Base-by-base conservation (phyloP, 2,797 vertebrate species). In the Thalassophryne amazonica region DNA sequence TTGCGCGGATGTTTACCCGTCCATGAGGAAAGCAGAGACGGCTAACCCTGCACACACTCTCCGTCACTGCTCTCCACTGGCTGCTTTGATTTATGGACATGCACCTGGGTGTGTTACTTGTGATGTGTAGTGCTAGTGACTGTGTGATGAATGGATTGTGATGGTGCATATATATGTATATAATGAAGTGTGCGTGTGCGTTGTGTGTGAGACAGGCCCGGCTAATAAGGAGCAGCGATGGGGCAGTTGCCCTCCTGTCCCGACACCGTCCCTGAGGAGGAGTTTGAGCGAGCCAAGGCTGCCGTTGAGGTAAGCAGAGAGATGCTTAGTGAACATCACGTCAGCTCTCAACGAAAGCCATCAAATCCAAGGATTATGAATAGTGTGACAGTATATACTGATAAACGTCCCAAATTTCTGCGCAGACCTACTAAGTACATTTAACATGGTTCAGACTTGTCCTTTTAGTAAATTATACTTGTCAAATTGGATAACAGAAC, bases 271-370 rank as follows among this genome's bases (percentile, higher is more conserved):
- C 62, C 86, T 98, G 70, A 99, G 88, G 97, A 99, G 68, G 97
- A 99, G 89, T 99, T 97, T 90, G 97, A 99, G 87, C 91, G 96
- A 57, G 96, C 97, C 65, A 99, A 99, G 88, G 97, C 97, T 71
- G 97, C 97, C 28, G 96, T 99, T 59, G 97, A 99, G 94, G 97
- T 99, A 93, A 85, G 79, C 30, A 35, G 30, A 53, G 56, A 37
- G 42, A 37, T 42, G 39, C 54, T 58, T 18, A 6, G 51, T 17
- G 22, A 37, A 9, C 23, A 54, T 75, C 38, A 33, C 50, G 68
- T 73, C 67, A 45, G 29, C 53, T 57, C 52, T 65, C 66, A 52
- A 6, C 30, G 8, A 57, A 11, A 22, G 21, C 24, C 32, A 10
- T 35, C 41, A 16, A 15, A 6, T 8, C 33, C 1, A 6, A 30